Evolutionary conservation across 2,797 vertebrate species (phyloP), one percentile per base, ranked within the genome.

Genomic region (Percopsis omiscomaycus): DNA sequence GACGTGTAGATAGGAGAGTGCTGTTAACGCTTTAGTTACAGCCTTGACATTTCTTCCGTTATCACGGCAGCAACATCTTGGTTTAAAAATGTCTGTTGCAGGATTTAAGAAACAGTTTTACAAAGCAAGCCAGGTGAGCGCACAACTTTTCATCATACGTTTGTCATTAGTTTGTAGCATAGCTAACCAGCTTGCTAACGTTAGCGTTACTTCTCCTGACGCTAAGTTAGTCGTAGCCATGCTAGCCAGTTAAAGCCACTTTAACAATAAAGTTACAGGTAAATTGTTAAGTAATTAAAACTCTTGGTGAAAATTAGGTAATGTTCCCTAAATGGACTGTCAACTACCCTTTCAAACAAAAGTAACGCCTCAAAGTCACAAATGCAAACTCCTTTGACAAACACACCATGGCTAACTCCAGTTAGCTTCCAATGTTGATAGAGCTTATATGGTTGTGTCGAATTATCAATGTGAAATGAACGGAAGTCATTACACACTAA

Each of bases 51-150:
- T 4, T 48, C 11, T 13, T 48, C 47, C 11, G 11, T 48, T n/a
- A 13, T 48, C 12, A 48, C n/a, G 47, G 47, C 12, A 48, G 10
- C 11, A 48, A 48, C 12, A 48, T 12, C 4, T 48, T 48, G 11
- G 11, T 65, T 61, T 57, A 89, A 92, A 86, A 75, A 98, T 98
- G 96, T 98, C 96, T 44, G 95, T 98, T 64, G 95, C 96, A 9
- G 97, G 97, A 71, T 81, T 98, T 49, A 97, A 94, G 93, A 98
- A 98, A 76, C 97, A 98, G 78, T 95, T 98, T 89, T 96, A 97
- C 90, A 98, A 98, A 90, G 96, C 96, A 0, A 98, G 93, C 64
- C 97, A 98, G 96, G 96, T 98, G 85, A 82, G 84, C 11, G 49
- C 30, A 5, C 45, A 3, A 71, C 44, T 63, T 58, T 15, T 32